Base-by-base conservation (phyloP, 2,113 vertebrate species). In the Cottus gobio region DNA sequence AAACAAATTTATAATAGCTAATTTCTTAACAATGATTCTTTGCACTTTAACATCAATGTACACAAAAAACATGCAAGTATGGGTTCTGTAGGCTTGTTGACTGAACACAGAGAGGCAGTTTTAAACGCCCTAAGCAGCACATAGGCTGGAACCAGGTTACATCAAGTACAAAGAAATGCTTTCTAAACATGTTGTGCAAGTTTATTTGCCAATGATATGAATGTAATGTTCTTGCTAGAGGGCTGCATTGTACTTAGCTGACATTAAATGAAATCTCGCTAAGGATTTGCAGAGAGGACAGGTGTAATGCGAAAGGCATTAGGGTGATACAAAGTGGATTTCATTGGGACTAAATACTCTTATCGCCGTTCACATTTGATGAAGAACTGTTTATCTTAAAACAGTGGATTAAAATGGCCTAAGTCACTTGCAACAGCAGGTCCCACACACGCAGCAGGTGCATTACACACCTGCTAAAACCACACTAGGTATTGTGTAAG, bases 401-500 rank as follows among this genome's bases (percentile, higher is more conserved):
- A 80, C 71, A n/a, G 65, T 66, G 63, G 56, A 76, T 80, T 71
- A 73, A 79, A 73, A 30, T 75, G 48, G 68, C 56, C 36, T 18
- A 69, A 79, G 56, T 76, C 50, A 80, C 74, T 61, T 74, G 61
- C 77, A 73, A 56, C 69, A 77, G 69, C 52, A 77, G 54, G 37
- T 75, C 71, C 37, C 58, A 75, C 71, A 87, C 60, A 80, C 3
- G 39, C 63, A 93, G 57, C 90, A 94, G 90, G 90, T 94, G 91
- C 64, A 91, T 80, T 44, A 65, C 39, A 88, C 89, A 89, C 91
- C 90, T 93, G 88, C 61, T 85, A 86, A 83, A 90, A 78, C 79
- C 84, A 66, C 75, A 84, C 39, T 4, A 50, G 62, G 62, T 48
- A 58, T 84, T 84, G 82, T 83, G 44, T 80, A 28, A 90, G 80